Base-by-base conservation (phyloP, 2,797 vertebrate species). In the Pangasius macronema region DNA sequence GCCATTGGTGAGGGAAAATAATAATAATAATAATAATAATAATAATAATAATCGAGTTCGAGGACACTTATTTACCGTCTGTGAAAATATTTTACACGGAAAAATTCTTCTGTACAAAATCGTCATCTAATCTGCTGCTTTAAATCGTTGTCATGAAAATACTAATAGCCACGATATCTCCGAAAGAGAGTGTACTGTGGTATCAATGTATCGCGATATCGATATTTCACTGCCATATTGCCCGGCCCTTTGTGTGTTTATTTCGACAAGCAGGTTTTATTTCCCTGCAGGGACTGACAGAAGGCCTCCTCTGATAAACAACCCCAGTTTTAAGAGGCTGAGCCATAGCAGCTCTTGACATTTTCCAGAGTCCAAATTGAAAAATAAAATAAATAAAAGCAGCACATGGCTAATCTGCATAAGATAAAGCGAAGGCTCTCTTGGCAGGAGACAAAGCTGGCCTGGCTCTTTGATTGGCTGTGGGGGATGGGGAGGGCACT, bases 391-490 rank as follows among this genome's bases (percentile, higher is more conserved):
- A 97, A 95, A 97, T 97, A 96, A 96, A 92, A 95, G 95, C 94
- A 96, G 97, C 98, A 99, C 98, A 97, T 98, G 98, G 98, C 98
- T 99, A 96, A 99, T 99, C 97, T 99, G 97, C 98, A 99, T 99
- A 97, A 97, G 96, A 95, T 96, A 96, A 96, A 97, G 96, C 96
- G 96, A 96, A 96, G 92, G 97, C 95, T 92, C 96, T 95, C 96
- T 96, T 97, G 97, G 96, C 96, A 95, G 96, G 93, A 96, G 96
- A 96, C 96, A 95, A 94, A 84, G 95, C 95, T 96, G 95, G 96
- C 96, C 94, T 92, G 95, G 94, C 95, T 96, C 94, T 96, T 96
- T 95, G 94, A 95, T 95, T 96, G 95, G 94, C 92, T 94, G 96
- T 95, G 94, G 92, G 94, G 90, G 86, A 87, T 94, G 93, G 83